Percentiles rank a stretch among this genome's conserved stretches.
Evolutionary conservation across 2,888 invertebrate genomes (phyloP).

Genomic region (Tipula vernalis): DNA sequence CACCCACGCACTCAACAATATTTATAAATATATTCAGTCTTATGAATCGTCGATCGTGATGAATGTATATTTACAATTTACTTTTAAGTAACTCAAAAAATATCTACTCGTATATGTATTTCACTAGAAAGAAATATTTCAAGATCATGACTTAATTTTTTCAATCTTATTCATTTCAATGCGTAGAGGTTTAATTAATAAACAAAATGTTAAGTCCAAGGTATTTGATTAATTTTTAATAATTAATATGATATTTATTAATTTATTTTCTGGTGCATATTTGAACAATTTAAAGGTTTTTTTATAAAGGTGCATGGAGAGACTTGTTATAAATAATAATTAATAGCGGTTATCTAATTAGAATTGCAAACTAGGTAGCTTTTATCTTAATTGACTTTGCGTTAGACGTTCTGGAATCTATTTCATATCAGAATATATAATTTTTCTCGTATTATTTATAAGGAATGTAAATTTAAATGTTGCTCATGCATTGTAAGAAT

Average conservation of each 20-base stretch:
- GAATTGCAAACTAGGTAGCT: background rate
- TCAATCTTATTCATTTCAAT: background rate
- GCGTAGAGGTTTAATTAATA: background rate
- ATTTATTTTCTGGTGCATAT: background rate
- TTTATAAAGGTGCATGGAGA: background rate
- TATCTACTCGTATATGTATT: background rate
- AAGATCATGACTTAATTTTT: background rate
- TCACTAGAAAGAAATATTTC: background rate
- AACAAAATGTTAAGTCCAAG: background rate
- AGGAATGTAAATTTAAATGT: background rate
- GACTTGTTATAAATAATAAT: background rate
- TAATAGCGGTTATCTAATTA: background rate
- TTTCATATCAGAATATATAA: background rate
- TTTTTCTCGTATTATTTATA: background rate
- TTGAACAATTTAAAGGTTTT: background rate
- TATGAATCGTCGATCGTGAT: background rate
- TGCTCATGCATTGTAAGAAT: too few relatives aligned
- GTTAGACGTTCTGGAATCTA: background rate
- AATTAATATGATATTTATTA: background rate
- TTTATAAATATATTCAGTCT: background rate
- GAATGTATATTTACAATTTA: background rate
- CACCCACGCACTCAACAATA: background rate
- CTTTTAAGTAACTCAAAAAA: background rate
- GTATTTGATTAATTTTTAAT: background rate
- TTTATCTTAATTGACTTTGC: background rate